A percentile compares a stretch with the other conserved stretches of the same genome.
phyloP scores from a whole-genome alignment of 64 coral and sea anemone genomes.

The Acropora yongei region DNA sequence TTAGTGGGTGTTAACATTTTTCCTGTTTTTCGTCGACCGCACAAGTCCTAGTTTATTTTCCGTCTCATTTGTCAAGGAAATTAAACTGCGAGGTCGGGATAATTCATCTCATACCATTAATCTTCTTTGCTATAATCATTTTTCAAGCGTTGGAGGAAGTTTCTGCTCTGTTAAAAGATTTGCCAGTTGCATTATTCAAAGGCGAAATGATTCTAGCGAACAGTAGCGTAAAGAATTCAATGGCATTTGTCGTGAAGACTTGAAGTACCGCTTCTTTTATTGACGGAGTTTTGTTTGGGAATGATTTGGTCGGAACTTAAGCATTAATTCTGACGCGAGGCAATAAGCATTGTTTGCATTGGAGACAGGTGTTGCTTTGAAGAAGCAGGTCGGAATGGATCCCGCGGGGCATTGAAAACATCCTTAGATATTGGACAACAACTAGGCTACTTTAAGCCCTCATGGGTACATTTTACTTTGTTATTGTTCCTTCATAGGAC shows the following conservation, averaged over 20 bases:
- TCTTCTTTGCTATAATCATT: not conserved
- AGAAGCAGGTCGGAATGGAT: conserved; percentile 1
- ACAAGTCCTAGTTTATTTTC: not conserved
- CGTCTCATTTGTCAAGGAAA: not conserved
- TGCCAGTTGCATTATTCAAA: not conserved
- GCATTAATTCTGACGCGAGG: conserved; percentile 43
- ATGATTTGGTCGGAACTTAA: conserved; percentile 14
- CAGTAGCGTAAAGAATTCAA: not conserved
- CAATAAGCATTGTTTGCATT: not conserved
- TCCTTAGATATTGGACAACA: not conserved
- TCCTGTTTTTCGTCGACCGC: not conserved
- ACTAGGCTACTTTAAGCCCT: not conserved
- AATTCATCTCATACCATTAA: conserved; percentile 13
- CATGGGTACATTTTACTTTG: not conserved
- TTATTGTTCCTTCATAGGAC: not conserved
- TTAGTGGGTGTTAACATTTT: not conserved
- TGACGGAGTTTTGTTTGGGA: conserved; percentile 7
- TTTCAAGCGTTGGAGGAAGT: not conserved
- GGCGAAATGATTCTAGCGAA: not conserved
- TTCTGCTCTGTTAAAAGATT: too few species aligned
- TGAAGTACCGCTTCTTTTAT: conserved; percentile 24
- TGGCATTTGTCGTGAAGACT: not conserved
- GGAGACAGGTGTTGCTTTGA: conserved; percentile 11
- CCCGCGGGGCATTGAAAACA: conserved; percentile 12
- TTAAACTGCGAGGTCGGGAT: not conserved